Evolutionary conservation across 2,888 invertebrate species (phyloP), one percentile per base, ranked within the genome.

Genomic region (Subacronicta megacephala): DNA sequence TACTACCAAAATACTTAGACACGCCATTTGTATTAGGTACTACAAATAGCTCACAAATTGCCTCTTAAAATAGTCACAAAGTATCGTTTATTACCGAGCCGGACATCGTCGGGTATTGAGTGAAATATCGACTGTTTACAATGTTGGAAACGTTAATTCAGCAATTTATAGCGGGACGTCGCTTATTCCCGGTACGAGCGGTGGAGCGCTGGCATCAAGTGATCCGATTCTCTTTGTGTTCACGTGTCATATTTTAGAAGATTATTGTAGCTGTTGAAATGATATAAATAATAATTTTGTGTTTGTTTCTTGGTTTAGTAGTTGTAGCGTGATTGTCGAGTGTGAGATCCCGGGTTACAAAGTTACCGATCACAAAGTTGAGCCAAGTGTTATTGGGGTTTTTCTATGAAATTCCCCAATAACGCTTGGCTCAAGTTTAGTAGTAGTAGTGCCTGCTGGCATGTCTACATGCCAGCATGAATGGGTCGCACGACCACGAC

Each of bases 121-220:
- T 62, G 72, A 70, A 58, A 67, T 70, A 70, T 68, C 58, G 54
- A 62, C 29, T 58, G 62, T 58, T 67, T 71, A 72, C 72, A 58
- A 58, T 70, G 68, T 70, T 44, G 13, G 42, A 52, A 47, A 46
- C 47, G 68, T 70, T 72, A 72, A 67, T 58, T 67, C 68, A 46
- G 52, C 68, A 45, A 62, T 70, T 70, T 70, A 70, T 57, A 41
- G 67, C 43, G 41, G 31, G 31, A 40, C 40, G 44, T 46, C 44
- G 40, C 37, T 41, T 71, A 64, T 58, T 65, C 52, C 64, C n/a
- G 38, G 66, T 58, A 49, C 29, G 44, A 0, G 56, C 18, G 1
- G 10, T 33, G 38, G 6, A 18, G 18, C 4, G n/a, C 7, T 5
- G 12, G 3, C 18, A 10, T 26, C 26, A n/a, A 35, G 1, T n/a